Evolutionary conservation across 2,113 vertebrate genomes (phyloP), one percentile per base, ranked within the genome.

Genomic region (Elephas maximus): DNA sequence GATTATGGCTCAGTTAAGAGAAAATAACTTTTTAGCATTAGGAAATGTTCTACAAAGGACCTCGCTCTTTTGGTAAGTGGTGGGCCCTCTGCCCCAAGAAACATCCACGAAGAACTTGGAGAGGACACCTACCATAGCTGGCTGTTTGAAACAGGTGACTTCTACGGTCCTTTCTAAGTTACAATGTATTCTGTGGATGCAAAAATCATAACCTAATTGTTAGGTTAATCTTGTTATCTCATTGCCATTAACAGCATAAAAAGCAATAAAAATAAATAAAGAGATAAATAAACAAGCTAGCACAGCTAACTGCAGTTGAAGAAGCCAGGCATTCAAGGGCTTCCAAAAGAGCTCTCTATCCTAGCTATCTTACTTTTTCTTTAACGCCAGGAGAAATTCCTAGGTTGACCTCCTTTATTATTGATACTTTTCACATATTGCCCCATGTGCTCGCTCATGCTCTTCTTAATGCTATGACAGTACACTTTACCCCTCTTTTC

Each of bases 291-390:
- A 14, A 44, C 73, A 91, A 82, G 51, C 77, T 37, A 90, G 21
- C 33, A 45, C 30, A 81, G 24, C 30, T 94, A 67, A 45, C 51
- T 74, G 78, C 14, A 83, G 9, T 11, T 90, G 65, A 89, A 73
- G 69, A 87, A 26, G 2, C 37, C 28, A 90, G 44, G 30, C 37
- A 90, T 87, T 71, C 51, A 78, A 67, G 33, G 11, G 44, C 57
- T 96, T 94, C 63, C 82, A 91, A 84, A 96, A 92, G 51, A 33
- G n/a, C 92, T 26, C 33, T 73, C n/a, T 3, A 37, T 18, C 9
- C 18, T 48, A 73, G 33, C 67, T 87, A 73, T 60, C 33, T 96
- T 88, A 78, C 6, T 37, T 74, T 90, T 67, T 24, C 53, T 86
- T 79, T 86, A 84, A 21, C 60, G 73, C 48, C 41, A 93, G 86